Conservation (phyloP, 2,888 invertebrate genomes). For the Xanthorhoe designata region DNA sequence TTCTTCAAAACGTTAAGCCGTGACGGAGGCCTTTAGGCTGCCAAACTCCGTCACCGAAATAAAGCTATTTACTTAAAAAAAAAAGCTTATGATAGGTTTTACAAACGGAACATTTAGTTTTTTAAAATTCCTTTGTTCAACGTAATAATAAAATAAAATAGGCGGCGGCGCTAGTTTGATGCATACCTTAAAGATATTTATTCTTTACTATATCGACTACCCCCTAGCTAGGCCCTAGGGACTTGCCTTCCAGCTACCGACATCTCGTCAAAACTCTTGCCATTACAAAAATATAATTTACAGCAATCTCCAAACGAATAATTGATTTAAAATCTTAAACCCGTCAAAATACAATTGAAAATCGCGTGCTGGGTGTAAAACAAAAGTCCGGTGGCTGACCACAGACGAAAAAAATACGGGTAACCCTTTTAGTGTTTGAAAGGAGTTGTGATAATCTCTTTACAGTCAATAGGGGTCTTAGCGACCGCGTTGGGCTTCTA, state of each 20-base stretch:
- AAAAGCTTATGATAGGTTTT: no score
- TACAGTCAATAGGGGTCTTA: constrained; percentile 44
- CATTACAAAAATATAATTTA: constrained; percentile 12
- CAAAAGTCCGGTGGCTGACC: constrained; percentile 31
- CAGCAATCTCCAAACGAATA: neutral
- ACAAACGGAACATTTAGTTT: no score
- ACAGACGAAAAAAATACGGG: constrained; percentile 22
- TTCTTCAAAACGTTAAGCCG: no score
- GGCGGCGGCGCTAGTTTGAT: no score
- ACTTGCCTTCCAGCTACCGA: constrained; percentile 16
- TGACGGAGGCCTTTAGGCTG: no score
- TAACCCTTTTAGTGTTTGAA: constrained; percentile 41
- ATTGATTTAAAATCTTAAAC: constrained; percentile 21
- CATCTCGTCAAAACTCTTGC: constrained; percentile 1
- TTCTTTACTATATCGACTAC: constrained; percentile 5
- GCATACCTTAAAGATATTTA: neutral
- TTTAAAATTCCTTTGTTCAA: no score
- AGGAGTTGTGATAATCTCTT: constrained; percentile 48
- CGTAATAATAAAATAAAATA: no score
- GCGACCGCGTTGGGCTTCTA: constrained; percentile 35
- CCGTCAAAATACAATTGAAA: constrained; percentile 10
- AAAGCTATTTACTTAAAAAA: no score
- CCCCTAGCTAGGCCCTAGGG: constrained; percentile 24
- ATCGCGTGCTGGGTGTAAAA: constrained; percentile 25
- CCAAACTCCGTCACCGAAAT: no score